phyloP scores from a whole-genome alignment of 2,113 vertebrate species.

The Phalacrocorax brasilianus region DNA sequence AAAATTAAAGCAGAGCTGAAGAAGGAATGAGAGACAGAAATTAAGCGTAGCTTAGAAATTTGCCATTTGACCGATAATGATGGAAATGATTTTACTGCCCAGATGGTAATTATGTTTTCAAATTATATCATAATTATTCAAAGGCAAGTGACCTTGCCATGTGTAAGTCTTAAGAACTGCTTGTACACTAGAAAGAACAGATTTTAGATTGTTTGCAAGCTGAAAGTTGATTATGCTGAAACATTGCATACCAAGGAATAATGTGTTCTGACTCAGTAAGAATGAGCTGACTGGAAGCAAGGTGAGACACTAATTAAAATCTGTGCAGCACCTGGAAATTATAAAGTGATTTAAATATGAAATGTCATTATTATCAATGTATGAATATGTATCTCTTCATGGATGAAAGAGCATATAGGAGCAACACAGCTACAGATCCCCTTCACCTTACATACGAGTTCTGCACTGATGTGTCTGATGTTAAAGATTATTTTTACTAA shows the following conservation, averaged over 20 bases:
- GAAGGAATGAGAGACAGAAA: neutral
- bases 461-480: neutral
- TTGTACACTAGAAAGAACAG: neutral
- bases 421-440: neutral
- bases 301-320: neutral
- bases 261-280: conserved; percentile 3
- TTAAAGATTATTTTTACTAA: neutral
- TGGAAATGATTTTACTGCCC: conserved; percentile 4
- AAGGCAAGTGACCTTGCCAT: conserved; percentile 39
- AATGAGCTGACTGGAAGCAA: neutral
- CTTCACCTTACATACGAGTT: neutral
- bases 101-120: conserved; percentile 29
- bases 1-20: conserved; percentile 1
- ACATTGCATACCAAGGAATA: neutral
- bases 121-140: conserved; percentile 54
- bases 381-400: neutral
- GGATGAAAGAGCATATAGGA: neutral
- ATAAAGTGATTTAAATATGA: neutral
- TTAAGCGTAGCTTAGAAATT: neutral
- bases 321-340: neutral
- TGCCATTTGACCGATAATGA: neutral
- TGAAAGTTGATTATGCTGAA: conserved; percentile 3
- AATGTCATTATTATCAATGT: neutral
- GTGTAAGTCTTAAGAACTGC: conserved; percentile 6
- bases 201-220: neutral